Conservation (phyloP, 2,113 vertebrate species). For the Stigmatopora nigra region DNA sequence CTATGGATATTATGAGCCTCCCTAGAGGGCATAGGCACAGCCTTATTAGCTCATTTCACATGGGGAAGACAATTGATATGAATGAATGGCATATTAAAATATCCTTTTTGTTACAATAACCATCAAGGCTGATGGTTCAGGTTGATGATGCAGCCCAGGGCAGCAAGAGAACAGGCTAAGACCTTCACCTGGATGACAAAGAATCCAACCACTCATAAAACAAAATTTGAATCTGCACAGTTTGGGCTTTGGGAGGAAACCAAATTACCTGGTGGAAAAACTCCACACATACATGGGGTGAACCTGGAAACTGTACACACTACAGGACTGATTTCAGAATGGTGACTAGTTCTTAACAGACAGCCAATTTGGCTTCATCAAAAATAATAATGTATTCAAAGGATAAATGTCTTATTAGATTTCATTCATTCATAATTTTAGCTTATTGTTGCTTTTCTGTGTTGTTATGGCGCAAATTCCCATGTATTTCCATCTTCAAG, state of each 20-base stretch:
- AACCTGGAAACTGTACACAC: too few relatives aligned
- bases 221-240: slow-evolving; percentile 43
- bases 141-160: slow-evolving; percentile 65
- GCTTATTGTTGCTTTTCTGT: slow-evolving; percentile 18
- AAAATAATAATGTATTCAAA: too few relatives aligned
- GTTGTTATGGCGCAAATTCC: slow-evolving; percentile 9
- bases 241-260: too few relatives aligned
- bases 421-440: too few relatives aligned
- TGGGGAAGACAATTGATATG: slow-evolving; percentile 63
- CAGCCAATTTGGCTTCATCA: too few relatives aligned
- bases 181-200: slow-evolving; percentile 58
- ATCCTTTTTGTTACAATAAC: slow-evolving; percentile 68
- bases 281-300: too few relatives aligned
- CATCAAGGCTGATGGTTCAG: slow-evolving; percentile 64
- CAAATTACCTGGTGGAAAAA: too few relatives aligned
- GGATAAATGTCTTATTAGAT: too few relatives aligned
- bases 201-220: slow-evolving; percentile 47
- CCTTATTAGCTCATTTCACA: slow-evolving; percentile 73
- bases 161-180: slow-evolving; percentile 57
- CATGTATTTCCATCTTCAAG: slow-evolving; percentile 12
- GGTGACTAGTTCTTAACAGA: too few relatives aligned
- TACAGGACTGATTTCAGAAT: too few relatives aligned
- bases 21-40: slow-evolving; percentile 67
- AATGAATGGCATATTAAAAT: slow-evolving; percentile 65
- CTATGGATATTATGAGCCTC: slow-evolving; percentile 68